Percentiles rank a stretch among this genome's conserved stretches.
Evolutionary conservation across 2,888 invertebrate genomes (phyloP).

Genomic region (Micoletzkya japonica): DNA sequence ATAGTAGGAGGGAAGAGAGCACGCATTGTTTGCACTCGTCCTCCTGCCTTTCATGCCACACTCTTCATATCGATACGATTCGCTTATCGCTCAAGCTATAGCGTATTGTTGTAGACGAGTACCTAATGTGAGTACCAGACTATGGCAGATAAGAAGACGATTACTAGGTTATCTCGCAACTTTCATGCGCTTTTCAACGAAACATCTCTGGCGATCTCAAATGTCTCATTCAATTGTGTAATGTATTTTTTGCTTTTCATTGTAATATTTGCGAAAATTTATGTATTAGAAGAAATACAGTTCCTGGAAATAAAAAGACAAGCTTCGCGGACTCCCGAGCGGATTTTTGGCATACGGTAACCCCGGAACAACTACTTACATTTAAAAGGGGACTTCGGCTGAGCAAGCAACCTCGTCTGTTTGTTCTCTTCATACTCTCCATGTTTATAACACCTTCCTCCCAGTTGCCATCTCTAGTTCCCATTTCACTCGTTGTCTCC

Average conservation of each 20-base stretch:
- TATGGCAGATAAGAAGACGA: no score
- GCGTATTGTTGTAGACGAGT: background rate
- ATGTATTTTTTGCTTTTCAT: background rate
- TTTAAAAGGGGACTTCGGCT: background rate
- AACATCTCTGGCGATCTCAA: no score
- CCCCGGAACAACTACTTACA: background rate
- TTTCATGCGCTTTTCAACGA: no score
- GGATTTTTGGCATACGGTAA: slow-evolving; percentile 18
- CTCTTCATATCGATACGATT: background rate
- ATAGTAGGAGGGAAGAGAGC: no score
- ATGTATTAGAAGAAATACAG: background rate
- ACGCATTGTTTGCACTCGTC: no score
- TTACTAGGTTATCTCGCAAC: no score
- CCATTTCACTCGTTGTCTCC: background rate
- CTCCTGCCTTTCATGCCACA: background rate
- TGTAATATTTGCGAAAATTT: background rate
- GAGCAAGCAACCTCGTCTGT: slow-evolving; percentile 2
- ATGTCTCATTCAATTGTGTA: background rate
- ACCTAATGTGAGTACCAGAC: no score
- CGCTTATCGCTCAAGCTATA: background rate
- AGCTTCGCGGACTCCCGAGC: background rate
- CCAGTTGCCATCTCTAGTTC: background rate
- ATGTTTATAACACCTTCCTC: background rate
- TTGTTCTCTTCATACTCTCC: slow-evolving; percentile 12
- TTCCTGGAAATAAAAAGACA: background rate